Evolutionary conservation across 2,888 invertebrate genomes (phyloP), one percentile per base, ranked within the genome.

Genomic region (Eilema griseolum): DNA sequence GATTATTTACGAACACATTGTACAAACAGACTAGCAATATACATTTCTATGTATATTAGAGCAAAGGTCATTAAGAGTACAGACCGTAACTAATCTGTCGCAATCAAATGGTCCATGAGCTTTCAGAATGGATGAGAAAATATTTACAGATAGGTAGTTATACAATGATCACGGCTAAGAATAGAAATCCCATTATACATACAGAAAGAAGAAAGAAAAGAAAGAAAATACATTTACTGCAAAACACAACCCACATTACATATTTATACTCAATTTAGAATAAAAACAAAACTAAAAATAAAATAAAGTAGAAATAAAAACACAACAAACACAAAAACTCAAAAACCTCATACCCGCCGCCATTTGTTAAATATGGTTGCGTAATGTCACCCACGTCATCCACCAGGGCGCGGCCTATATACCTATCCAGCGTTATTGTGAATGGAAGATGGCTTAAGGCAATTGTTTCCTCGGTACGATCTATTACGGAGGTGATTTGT

Each of bases 1-100:
- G 31, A 71, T 72, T 79, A 76, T 72, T 72, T 76, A 64, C 57
- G 68, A 71, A 74, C 67, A 61, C 65, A 67, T 67, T 79, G 61
- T 76, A 71, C 41, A 70, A 61, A 28, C 23, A 10, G 24, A 62
- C 41, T 41, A 62, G 61, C 62, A 70, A 52, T 28, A 28, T 46
- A 52, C 14, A 64, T n/a, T 28, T 16, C 23, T 66, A 73, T 52
- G 60, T 33, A 67, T 71, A 66, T 41, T 62, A 71, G 70, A 78
- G 71, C 66, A 70, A 59, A 72, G 33, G 60, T 77, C 70, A 69
- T 41, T 26, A 56, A 52, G 28, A 31, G 37, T 37, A 16, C 10
- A 57, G 52, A 67, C 67, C 52, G 61, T 67, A 28, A 61, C 60
- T 66, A 60, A 66, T 67, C 37, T 60, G 37, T n/a, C 41, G 14